phyloP scores from a whole-genome alignment of 2,113 vertebrate genomes.

The Charina bottae region DNA sequence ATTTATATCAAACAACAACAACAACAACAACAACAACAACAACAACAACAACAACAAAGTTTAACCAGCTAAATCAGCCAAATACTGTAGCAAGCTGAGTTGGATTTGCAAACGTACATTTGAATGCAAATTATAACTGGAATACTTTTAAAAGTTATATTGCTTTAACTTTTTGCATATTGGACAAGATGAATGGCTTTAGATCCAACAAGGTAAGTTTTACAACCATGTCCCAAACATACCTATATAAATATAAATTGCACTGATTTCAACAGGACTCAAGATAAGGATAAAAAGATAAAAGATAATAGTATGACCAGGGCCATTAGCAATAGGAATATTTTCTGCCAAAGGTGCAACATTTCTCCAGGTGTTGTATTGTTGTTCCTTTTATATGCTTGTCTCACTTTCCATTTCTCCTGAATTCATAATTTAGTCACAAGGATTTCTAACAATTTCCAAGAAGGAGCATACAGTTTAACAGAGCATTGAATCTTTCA shows the following conservation, averaged over 20 bases:
- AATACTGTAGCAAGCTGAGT: not conserved
- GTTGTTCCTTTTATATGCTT: not conserved
- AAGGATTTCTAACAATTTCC: not conserved
- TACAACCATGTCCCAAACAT: not conserved
- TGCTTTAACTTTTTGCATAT: not conserved
- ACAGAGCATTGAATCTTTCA: not conserved
- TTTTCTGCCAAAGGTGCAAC: not conserved
- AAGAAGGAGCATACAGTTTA: not conserved
- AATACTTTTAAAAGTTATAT: not conserved
- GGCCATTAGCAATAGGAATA: not conserved
- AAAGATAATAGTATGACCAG: not conserved
- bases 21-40: no score
- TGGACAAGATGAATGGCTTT: not conserved
- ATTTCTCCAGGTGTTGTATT: not conserved
- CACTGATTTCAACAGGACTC: not conserved
- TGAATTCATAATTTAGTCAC: not conserved
- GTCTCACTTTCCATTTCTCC: not conserved
- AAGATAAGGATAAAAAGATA: not conserved
- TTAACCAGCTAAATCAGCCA: slow-evolving; percentile 5
- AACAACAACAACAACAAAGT: not conserved
- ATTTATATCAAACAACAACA: not conserved
- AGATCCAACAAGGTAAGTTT: not conserved
- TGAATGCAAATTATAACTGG: slow-evolving; percentile 6
- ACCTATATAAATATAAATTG: not conserved
- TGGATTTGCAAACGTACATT: not conserved